Conservation (phyloP, 2,113 vertebrate genomes). For the Apaloderma vittatum region DNA sequence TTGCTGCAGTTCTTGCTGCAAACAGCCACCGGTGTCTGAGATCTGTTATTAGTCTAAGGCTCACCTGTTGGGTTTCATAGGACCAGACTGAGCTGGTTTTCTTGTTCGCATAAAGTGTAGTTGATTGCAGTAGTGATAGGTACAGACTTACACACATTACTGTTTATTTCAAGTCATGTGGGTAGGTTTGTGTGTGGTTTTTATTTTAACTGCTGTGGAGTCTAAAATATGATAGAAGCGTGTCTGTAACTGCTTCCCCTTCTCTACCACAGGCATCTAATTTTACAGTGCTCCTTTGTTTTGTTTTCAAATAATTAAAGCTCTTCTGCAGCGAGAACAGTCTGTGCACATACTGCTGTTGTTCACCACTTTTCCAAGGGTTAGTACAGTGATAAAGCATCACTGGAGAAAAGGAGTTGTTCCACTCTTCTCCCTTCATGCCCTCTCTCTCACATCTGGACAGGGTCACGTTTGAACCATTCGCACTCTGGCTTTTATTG, state of each 20-base stretch:
- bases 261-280: neutral
- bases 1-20: neutral
- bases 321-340: conserved; percentile 15
- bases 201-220: neutral
- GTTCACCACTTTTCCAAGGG: rapidly evolving
- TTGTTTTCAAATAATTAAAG: conserved; percentile 24
- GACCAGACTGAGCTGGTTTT: neutral
- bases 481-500: neutral
- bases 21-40: neutral
- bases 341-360: neutral
- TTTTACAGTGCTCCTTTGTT: conserved; percentile 34
- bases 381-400: conserved; percentile 1
- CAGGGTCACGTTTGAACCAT: neutral
- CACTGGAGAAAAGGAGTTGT: neutral
- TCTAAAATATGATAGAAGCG: neutral
- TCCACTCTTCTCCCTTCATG: neutral
- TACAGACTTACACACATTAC: neutral
- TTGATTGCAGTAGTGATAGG: neutral
- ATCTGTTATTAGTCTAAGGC: neutral
- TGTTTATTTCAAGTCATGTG: neutral
- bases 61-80: neutral
- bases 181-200: neutral
- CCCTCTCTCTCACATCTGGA: neutral
- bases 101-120: neutral
- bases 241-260: conserved; percentile 17